Evolutionary conservation across 92 coral and sea anemone species (phyloP), one percentile per base, ranked within the genome.

Genomic region (Porites lobata): DNA sequence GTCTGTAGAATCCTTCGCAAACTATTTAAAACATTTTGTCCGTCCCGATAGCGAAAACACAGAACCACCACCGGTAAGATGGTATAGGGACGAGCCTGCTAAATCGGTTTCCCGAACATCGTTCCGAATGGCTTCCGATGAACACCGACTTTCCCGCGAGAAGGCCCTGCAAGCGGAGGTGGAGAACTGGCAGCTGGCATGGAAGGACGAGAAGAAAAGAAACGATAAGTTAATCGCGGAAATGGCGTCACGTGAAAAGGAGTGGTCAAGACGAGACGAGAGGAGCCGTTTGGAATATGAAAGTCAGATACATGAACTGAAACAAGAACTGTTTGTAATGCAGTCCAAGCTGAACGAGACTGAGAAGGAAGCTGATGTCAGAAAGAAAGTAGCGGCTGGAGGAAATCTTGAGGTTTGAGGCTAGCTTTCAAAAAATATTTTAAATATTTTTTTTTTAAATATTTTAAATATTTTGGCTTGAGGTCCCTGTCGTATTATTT

Each of bases 1-100:
- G 0, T 97, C 99, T 1, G 99, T 96, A 4, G 99, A 97, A 73
- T 95, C 98, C 1, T 97, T 97, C 22, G 99, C 99, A 12, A 97
- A 94, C 77, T 97, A 97, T 68, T 83, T 97, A 12, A 96, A 94
- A 67, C 96, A 92, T 63, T 65, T 97, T 53, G 99, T 94, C 21
- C 92, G 98, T 59, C 96, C 96, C 3, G 90, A 75, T 1, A 84
- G 81, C 47, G 93, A 95, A 50, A 89, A 84, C 61, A 81, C 81
- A n/a, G 65, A 88, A 8, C 94, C 96, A 5, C 96, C 93, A n/a
- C 85, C 86, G 69, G 90, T 92, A 69, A 91, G 92, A 50, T 95
- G 98, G 98, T 95, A 93, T 32, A 90, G 93, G 58, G 98, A 95
- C 75, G 96, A 94, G 65, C 96, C 98, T 53, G 87, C 86, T 12